These are phyloP conservation scores for Scrobipalpa atriplicella DNA, from an alignment of 2,888 invertebrate genomes.

Conservation along the genomic window DNA sequence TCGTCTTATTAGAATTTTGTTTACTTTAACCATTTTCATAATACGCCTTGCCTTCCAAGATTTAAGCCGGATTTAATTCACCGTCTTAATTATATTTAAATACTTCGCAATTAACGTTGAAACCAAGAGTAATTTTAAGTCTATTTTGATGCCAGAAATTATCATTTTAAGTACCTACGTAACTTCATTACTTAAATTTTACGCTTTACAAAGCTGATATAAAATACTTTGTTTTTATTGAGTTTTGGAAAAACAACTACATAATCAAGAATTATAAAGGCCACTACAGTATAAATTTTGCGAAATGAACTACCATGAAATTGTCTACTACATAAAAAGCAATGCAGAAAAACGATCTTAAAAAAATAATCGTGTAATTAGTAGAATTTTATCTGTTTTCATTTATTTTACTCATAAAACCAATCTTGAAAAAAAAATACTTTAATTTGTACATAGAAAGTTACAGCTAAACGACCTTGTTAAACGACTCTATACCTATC, in stretches of 20 bases:
- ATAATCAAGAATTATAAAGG: background rate
- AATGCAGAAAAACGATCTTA: too few species aligned
- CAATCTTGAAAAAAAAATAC: too few species aligned
- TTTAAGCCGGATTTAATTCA: slow-evolving; percentile 54
- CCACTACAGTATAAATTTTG: too few species aligned
- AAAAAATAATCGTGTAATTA: too few species aligned
- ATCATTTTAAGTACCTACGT: background rate
- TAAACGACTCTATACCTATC: too few species aligned
- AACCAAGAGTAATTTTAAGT: slow-evolving; percentile 9
- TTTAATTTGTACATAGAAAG: too few species aligned
- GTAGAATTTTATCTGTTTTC: too few species aligned
- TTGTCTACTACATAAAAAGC: too few species aligned
- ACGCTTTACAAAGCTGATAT: slow-evolving; percentile 1
- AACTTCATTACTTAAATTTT: background rate
- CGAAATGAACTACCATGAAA: too few species aligned
- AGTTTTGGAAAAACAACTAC: background rate
- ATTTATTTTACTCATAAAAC: too few species aligned
- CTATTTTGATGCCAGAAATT: background rate
- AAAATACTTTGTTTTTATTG: background rate
- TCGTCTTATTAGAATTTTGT: slow-evolving; percentile 62
- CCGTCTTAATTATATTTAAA: slow-evolving; percentile 44
- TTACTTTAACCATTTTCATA: slow-evolving; percentile 58
- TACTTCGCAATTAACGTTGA: slow-evolving; percentile 35
- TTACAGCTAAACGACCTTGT: too few species aligned
- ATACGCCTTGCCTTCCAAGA: slow-evolving; percentile 44